These are phyloP conservation scores for Caenorhabditis macrosperma DNA, from an alignment of 2,888 invertebrate genomes.

Conservation along the genomic window DNA sequence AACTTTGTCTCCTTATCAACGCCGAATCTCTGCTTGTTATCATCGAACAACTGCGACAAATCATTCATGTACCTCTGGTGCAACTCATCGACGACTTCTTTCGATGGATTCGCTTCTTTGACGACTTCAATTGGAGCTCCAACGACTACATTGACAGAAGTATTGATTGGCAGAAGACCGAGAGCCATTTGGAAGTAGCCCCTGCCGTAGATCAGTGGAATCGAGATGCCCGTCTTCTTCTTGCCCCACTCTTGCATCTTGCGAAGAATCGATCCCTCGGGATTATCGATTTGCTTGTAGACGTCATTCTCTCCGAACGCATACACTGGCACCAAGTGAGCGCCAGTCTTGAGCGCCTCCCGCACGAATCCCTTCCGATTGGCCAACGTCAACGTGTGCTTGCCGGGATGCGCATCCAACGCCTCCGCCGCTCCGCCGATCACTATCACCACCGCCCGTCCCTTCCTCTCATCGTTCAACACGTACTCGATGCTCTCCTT, in stretches of 20 bases:
- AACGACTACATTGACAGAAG: slow-evolving; percentile 90
- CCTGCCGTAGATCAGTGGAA: slow-evolving; percentile 76
- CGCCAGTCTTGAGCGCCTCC: slow-evolving; percentile 66
- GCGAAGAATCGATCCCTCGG: slow-evolving; percentile 69
- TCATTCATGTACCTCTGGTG: slow-evolving; percentile 87
- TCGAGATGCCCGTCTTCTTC: slow-evolving; percentile 80
- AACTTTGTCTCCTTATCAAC: slow-evolving; percentile 61
- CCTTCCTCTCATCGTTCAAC: slow-evolving; percentile 52
- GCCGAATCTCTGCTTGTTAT: slow-evolving; percentile 88
- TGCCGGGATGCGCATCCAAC: slow-evolving; percentile 63
- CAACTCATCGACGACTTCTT: slow-evolving; percentile 87
- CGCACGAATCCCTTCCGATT: slow-evolving; percentile 62
- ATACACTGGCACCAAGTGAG: slow-evolving; percentile 81
- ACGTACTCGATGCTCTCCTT: slow-evolving; percentile 63
- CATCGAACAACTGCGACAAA: slow-evolving; percentile 87
- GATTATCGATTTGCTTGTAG: slow-evolving; percentile 73
- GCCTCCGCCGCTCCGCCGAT: slow-evolving; percentile 67
- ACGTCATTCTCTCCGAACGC: slow-evolving; percentile 82
- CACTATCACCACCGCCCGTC: slow-evolving; percentile 63
- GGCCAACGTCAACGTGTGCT: slow-evolving; percentile 55
- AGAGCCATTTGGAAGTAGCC: slow-evolving; percentile 84
- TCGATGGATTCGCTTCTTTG: slow-evolving; percentile 86
- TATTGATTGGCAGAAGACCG: slow-evolving; percentile 89
- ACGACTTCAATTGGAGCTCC: slow-evolving; percentile 89
- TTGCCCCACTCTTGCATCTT: slow-evolving; percentile 75